phyloP scores from a whole-genome alignment of 53 echinoderm and acorn worm genomes.

The Mesocentrotus franciscanus region DNA sequence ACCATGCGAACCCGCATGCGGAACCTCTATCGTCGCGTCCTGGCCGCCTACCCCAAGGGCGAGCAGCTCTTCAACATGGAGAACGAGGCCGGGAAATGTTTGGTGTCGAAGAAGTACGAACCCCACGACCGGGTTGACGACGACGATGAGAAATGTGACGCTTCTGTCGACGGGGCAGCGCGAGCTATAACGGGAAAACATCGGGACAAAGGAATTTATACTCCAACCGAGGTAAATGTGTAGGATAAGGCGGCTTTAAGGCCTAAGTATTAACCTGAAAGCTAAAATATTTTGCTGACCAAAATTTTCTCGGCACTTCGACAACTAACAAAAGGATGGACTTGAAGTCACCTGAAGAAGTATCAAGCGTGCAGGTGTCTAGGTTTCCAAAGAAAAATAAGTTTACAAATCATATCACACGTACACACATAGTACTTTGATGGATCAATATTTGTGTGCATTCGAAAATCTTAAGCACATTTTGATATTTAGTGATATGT shows the following conservation, averaged over 20 bases:
- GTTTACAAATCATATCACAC: neutral
- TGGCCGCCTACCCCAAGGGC: conserved; percentile 69
- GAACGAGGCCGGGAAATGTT: conserved; percentile 64
- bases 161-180: neutral
- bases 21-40: conserved; percentile 85
- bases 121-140: neutral
- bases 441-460: neutral
- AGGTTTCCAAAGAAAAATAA: neutral
- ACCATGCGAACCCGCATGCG: conserved; percentile 78
- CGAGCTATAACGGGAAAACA: neutral
- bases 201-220: neutral
- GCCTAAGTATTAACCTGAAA: neutral
- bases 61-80: conserved; percentile 80
- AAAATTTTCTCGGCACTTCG: neutral
- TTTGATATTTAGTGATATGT: neutral
- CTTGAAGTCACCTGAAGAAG: neutral
- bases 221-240: neutral
- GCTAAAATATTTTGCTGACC: neutral
- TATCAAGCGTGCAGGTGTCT: neutral
- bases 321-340: neutral
- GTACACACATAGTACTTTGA: neutral
- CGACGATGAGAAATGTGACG: neutral
- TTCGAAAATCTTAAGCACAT: neutral
- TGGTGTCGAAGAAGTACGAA: conserved; percentile 44
- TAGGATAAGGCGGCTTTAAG: too few relatives aligned